Evolutionary conservation across 2,113 vertebrate species (phyloP), one percentile per base, ranked within the genome.

Genomic region (Ondatra zibethicus): DNA sequence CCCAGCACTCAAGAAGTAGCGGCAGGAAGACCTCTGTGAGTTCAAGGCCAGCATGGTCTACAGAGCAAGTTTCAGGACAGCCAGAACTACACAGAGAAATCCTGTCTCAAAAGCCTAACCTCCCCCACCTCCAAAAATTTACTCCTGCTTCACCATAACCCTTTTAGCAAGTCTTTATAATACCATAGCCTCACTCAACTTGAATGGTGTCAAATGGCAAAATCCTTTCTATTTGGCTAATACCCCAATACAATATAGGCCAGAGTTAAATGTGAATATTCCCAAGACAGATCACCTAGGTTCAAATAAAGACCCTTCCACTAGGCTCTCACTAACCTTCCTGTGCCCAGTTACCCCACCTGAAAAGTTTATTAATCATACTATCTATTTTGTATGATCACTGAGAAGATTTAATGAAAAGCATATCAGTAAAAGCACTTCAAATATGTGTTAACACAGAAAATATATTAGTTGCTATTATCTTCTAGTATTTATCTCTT

Each of bases 141-240:
- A 96, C 2, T 96, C 55, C 58, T 93, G 82, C 50, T 92, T 96
- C 84, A 86, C 66, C 82, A 1, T 85, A 91, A 82, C 96, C 61
- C 75, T 97, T 95, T 94, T 80, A 89, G 19, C 82, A 95, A 93
- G 23, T 14, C 29, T 87, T 94, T 92, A 78, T 65, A 63, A 96
- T 93, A 68, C 45, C 55, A 75, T 10, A 50, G 70, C 58, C 75
- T 96, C 73, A n/a, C n/a, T 95, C 94, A 94, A 97, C 76, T 95
- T 94, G 85, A 97, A 95, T 85, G 70, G n/a, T 66, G 33, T n/a
- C 92, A 91, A 95, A 84, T 72, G 65, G 94, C 88, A 96, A 95
- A 75, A 93, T 63, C 78, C 36, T 47, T 89, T 90, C 45, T 52
- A 76, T 78, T 97, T 93, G 88, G 21, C 88, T 84, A 96, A 78